Base-by-base conservation (phyloP, 2,797 vertebrate genomes). In the Cyclopterus lumpus region DNA sequence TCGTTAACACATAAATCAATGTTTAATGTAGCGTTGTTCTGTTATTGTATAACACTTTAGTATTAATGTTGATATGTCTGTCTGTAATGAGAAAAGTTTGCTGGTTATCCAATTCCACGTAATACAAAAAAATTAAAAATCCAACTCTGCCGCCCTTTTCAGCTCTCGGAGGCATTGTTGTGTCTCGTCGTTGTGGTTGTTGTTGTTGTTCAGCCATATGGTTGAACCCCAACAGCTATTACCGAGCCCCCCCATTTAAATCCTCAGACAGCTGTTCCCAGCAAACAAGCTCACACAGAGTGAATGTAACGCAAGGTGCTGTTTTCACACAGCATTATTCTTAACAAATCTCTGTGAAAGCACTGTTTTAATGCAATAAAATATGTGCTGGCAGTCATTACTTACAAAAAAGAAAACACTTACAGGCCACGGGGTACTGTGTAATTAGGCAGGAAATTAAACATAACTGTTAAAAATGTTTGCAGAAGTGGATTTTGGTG, bases 251-350 rank as follows among this genome's bases (percentile, higher is more conserved):
- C 44, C 44, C 20, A 42, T 74, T 69, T 69, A 28, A 82, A 57
- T 66, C 75, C 72, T 70, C 38, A 49, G 40, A 64, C 82, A 84
- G 68, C 73, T 85, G 79, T 69, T 85, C 62, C 55, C 14, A 26
- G 51, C 20, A 81, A 76, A 82, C 64, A 64, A 49, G 46, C 76
- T 71, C 57, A 42, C 28, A 48, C 38, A 28, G 30, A 32, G 34
- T 1, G 1, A 71, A 28, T 61, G 30, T 53, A 67, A 54, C 63
- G n/a, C 22, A 59, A 24, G 40, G 36, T 22, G 30, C 22, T 55
- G 44, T 73, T 77, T 84, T 79, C 32, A 65, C 36, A 66, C 22
- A 53, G 68, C 44, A 60, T 71, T 71, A 66, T 71, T 77, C 64
- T 75, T 73, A 61, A 82, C 65, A 5, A 73, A 32, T 46, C 18